A percentile compares a stretch with the other conserved stretches of the same genome.
These are phyloP conservation scores for Lucilia sericata DNA, from an alignment of 1,140 invertebrate genomes.

Conservation along the genomic window DNA sequence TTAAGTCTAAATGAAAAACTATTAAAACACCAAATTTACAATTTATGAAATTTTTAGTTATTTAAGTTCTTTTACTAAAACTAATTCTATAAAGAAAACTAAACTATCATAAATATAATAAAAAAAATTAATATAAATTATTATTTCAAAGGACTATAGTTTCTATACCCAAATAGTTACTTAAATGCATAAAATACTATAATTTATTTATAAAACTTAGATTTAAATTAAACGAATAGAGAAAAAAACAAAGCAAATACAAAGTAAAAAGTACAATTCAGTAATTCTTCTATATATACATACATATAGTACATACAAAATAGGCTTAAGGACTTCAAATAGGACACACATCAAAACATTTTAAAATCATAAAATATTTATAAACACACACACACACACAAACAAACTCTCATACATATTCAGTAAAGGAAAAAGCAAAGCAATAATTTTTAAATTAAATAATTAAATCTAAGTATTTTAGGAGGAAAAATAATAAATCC, in stretches of 20 bases:
- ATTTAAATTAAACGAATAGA: not conserved
- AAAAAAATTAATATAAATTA: not conserved
- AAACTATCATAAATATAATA: not conserved
- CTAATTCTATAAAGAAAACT: not conserved
- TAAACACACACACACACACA: not conserved
- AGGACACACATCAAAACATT: not conserved
- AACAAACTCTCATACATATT: not conserved
- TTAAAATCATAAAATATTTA: too few species aligned
- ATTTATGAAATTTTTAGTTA: not conserved
- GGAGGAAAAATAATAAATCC: not conserved
- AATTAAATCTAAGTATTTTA: not conserved
- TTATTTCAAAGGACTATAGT: not conserved
- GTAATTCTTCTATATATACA: not conserved
- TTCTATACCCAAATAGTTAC: not conserved
- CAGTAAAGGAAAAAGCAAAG: not conserved
- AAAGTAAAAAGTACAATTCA: constrained; percentile 2
- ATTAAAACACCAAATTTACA: constrained; percentile 2
- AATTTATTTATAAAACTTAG: not conserved
- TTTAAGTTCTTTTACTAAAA: not conserved
- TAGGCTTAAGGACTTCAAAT: not conserved
- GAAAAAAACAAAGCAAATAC: not conserved
- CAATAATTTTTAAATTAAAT: not conserved
- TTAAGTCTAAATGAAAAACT: not conserved
- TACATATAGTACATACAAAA: not conserved
- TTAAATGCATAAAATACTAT: not conserved